Conservation (phyloP, 2,113 vertebrate species). For the Callionymus lyra region DNA sequence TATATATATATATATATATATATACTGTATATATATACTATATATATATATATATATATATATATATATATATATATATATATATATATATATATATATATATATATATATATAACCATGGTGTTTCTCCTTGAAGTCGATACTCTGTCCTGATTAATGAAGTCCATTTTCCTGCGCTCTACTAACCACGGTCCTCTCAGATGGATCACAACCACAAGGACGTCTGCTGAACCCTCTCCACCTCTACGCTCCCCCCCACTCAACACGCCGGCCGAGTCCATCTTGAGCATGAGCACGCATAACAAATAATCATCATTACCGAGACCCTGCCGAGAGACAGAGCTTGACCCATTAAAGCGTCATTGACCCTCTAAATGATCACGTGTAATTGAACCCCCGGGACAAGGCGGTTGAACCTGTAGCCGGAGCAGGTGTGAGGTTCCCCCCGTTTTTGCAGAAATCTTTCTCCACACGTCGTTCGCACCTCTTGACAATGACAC, state of each 20-base stretch:
- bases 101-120: conserved; percentile 34
- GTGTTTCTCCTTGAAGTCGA: conserved; percentile 51
- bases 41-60: no score
- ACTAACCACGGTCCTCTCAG: conserved; percentile 30
- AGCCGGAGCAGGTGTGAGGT: conserved; percentile 41
- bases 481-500: conserved; percentile 36
- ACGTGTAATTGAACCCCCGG: conserved; percentile 48
- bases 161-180: conserved; percentile 36
- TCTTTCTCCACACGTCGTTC: conserved; percentile 21
- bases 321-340: conserved; percentile 21
- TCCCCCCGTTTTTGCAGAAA: conserved; percentile 8
- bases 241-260: conserved; percentile 9
- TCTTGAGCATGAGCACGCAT: conserved; percentile 39
- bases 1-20: no score
- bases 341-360: conserved; percentile 48
- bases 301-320: conserved; percentile 42
- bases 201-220: conserved; percentile 52
- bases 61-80: no score
- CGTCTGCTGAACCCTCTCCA: conserved; percentile 31
- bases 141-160: conserved; percentile 58
- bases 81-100: no score
- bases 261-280: conserved; percentile 18
- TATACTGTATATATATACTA: no score
- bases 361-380: conserved; percentile 52
- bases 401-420: conserved; percentile 20